Conservation (phyloP, 2,888 invertebrate genomes). For the Nomada flava region DNA sequence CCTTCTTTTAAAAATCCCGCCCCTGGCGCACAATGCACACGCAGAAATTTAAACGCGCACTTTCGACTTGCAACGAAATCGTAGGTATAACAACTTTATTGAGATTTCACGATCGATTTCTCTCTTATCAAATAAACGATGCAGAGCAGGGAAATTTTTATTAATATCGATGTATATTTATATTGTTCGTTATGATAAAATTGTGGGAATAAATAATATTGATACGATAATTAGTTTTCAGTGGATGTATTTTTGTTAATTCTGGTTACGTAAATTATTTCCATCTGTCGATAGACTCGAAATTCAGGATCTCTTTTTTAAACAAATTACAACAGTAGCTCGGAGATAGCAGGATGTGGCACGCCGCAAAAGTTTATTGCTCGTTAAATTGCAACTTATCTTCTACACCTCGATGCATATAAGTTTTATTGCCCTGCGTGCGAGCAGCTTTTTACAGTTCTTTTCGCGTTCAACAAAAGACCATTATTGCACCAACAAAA, state of each 20-base stretch:
- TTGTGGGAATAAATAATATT: too few relatives aligned
- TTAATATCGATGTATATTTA: too few relatives aligned
- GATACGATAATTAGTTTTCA: too few relatives aligned
- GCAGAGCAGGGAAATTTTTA: neutral
- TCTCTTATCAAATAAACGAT: neutral
- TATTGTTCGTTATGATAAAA: too few relatives aligned
- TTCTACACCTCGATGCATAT: constrained; percentile 45
- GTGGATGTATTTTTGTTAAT: too few relatives aligned
- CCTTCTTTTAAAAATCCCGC: constrained; percentile 70
- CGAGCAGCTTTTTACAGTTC: too few relatives aligned
- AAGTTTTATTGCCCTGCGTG: constrained; percentile 52
- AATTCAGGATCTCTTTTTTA: too few relatives aligned
- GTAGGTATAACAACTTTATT: neutral
- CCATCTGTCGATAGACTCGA: too few relatives aligned
- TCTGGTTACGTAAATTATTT: too few relatives aligned
- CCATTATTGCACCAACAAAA: too few relatives aligned
- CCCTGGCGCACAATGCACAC: constrained; percentile 54
- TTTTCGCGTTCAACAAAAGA: constrained; percentile 18
- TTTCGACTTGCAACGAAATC: constrained; percentile 43
- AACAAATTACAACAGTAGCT: constrained; percentile 15
- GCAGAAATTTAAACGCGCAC: constrained; percentile 53
- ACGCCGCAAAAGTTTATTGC: constrained; percentile 70
- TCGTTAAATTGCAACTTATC: constrained; percentile 64
- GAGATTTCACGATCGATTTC: neutral
- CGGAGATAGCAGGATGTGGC: constrained; percentile 67